Conservation (phyloP, 2,888 invertebrate species). For the Platerodrilus igneus region DNA sequence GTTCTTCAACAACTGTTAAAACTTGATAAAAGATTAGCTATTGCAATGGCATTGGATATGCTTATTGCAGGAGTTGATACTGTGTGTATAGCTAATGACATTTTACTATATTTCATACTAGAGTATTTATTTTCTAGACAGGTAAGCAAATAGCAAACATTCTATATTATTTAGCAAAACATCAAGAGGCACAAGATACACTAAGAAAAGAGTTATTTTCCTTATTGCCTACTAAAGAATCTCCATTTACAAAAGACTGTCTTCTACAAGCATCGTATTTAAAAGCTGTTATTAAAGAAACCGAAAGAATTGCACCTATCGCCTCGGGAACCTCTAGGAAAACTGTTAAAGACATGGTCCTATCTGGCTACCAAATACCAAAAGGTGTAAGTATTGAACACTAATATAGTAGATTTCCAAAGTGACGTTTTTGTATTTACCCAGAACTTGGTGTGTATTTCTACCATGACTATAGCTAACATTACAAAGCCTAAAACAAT, state of each 20-base stretch:
- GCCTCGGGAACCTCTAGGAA: conserved; percentile 32
- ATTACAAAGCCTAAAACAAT: too few species aligned
- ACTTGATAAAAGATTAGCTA: conserved; percentile 58
- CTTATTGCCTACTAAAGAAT: conserved; percentile 34
- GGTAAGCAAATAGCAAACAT: conserved; percentile 46
- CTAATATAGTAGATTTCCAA: too few species aligned
- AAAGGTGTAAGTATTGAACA: conserved; percentile 43
- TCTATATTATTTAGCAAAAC: conserved; percentile 47
- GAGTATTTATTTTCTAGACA: conserved; percentile 42
- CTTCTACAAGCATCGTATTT: conserved; percentile 50
- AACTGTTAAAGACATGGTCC: conserved; percentile 38
- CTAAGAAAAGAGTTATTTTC: conserved; percentile 44
- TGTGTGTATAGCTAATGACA: conserved; percentile 48
- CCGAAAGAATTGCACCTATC: conserved; percentile 47
- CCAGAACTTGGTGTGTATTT: too few species aligned
- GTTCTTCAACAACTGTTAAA: conserved; percentile 61
- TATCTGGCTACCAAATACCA: conserved; percentile 44
- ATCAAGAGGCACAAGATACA: conserved; percentile 45
- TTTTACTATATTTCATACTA: too few species aligned
- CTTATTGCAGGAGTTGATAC: conserved; percentile 68
- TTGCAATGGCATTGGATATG: conserved; percentile 67
- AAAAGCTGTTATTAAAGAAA: conserved; percentile 62
- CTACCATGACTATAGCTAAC: too few species aligned
- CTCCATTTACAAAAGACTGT: conserved; percentile 41
- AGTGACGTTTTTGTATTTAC: too few species aligned